Conservation (phyloP, 2,888 invertebrate species). For the Anaspis maculata region DNA sequence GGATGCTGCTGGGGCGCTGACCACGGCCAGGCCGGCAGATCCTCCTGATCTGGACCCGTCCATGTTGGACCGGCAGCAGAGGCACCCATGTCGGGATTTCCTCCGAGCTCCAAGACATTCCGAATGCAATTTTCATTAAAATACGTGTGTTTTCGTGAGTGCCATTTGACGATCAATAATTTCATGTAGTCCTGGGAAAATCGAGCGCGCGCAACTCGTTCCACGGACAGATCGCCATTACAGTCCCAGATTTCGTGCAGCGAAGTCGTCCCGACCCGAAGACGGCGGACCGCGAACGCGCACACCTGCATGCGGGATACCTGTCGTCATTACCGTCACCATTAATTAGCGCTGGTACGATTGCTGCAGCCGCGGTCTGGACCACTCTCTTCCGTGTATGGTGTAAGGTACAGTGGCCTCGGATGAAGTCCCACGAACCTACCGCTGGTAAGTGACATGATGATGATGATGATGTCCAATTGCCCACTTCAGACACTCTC, state of each 20-base stretch:
- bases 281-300: slow-evolving; percentile 21
- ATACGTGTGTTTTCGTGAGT: slow-evolving; percentile 22
- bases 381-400: slow-evolving; percentile 34
- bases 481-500: no score
- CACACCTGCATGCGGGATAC: slow-evolving; percentile 29
- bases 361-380: slow-evolving; percentile 5
- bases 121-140: slow-evolving; percentile 22
- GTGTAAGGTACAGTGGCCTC: slow-evolving; percentile 44
- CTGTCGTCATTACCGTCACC: slow-evolving; percentile 5
- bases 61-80: no score
- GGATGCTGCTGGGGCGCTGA: no score
- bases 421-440: slow-evolving; percentile 41
- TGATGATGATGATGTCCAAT: no score
- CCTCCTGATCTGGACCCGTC: no score
- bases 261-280: slow-evolving; percentile 26
- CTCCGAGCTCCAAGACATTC: slow-evolving; percentile 7
- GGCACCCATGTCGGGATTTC: no score
- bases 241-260: slow-evolving; percentile 32
- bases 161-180: slow-evolving; percentile 36
- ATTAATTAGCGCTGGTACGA: no score
- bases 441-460: slow-evolving; percentile 29
- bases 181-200: slow-evolving; percentile 35
- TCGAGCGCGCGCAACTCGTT: slow-evolving; percentile 27
- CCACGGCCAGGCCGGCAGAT: no score
- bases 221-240: slow-evolving; percentile 32